These are phyloP conservation scores for Chrysotoxum bicinctum DNA, from an alignment of 2,888 invertebrate species.

Conservation along the genomic window DNA sequence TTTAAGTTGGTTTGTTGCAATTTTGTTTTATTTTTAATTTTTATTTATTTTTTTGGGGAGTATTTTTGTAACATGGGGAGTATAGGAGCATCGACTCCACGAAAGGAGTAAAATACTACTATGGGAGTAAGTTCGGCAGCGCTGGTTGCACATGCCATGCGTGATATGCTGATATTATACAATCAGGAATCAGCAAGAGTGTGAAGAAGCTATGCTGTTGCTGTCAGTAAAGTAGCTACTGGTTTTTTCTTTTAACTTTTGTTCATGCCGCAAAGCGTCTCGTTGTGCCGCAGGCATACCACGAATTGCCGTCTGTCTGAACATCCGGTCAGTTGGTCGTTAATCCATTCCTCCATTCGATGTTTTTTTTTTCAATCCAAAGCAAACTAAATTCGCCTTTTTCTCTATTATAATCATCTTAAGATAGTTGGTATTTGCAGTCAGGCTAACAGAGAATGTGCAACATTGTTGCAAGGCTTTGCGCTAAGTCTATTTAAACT, in stretches of 20 bases:
- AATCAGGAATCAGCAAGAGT: constrained; percentile 8
- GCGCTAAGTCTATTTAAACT: background rate
- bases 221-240: constrained; percentile 14
- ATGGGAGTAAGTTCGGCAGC: too few species aligned
- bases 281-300: background rate
- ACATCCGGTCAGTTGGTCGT: background rate
- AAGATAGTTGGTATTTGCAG: too few species aligned
- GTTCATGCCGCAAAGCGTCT: background rate
- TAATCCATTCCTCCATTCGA: background rate
- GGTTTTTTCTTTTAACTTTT: constrained; percentile 1
- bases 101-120: too few species aligned
- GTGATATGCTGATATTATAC: constrained; percentile 7
- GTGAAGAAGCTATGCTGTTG: background rate
- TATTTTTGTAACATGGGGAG: too few species aligned
- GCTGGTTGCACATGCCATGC: constrained; percentile 11
- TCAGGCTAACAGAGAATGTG: background rate
- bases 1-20: too few species aligned
- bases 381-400: background rate
- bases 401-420: background rate
- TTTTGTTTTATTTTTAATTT: too few species aligned
- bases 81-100: too few species aligned
- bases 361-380: background rate
- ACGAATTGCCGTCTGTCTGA: background rate
- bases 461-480: constrained; percentile 12
- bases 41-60: too few species aligned